These are phyloP conservation scores for Megalopta genalis DNA, from an alignment of 1,140 invertebrate species.

Conservation along the genomic window DNA sequence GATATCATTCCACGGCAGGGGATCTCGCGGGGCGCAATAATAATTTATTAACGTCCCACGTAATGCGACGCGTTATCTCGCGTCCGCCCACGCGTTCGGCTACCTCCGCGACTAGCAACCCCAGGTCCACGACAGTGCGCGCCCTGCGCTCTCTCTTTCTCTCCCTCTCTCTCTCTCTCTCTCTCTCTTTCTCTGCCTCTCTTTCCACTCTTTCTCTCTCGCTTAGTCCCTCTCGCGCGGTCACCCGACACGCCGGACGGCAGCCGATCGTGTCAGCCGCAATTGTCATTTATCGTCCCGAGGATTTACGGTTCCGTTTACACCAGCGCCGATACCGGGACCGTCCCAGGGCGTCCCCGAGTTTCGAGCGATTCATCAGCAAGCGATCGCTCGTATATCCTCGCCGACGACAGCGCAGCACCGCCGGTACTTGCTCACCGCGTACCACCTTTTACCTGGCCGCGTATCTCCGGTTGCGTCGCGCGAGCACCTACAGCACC, in stretches of 20 bases:
- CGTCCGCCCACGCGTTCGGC: constrained; percentile 68
- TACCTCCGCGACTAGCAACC: constrained; percentile 51
- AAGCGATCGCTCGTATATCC: constrained; percentile 72
- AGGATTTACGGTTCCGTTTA: constrained; percentile 74
- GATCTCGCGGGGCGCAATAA: constrained; percentile 66
- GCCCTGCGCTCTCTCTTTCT: no score
- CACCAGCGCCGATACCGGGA: constrained; percentile 59
- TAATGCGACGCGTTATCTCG: constrained; percentile 69
- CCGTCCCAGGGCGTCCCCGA: constrained; percentile 53
- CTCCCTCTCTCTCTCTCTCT: no score
- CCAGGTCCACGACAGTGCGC: neutral
- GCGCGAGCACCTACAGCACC: neutral
- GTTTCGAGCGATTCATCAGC: constrained; percentile 72
- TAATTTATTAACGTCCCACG: constrained; percentile 76
- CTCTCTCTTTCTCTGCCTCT: no score
- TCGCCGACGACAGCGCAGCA: constrained; percentile 50
- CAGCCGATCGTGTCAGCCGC: constrained; percentile 68
- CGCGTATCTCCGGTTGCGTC: constrained; percentile 46
- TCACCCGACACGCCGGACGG: constrained; percentile 43
- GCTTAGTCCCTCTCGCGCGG: neutral
- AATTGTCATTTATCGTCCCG: constrained; percentile 76
- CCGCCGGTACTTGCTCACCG: constrained; percentile 32
- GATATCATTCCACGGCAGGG: constrained; percentile 68
- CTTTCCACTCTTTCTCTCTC: no score
- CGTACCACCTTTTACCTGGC: constrained; percentile 47